These are phyloP conservation scores for Procambarus virginalis DNA, from an alignment of 1,140 invertebrate genomes.

Conservation along the genomic window DNA sequence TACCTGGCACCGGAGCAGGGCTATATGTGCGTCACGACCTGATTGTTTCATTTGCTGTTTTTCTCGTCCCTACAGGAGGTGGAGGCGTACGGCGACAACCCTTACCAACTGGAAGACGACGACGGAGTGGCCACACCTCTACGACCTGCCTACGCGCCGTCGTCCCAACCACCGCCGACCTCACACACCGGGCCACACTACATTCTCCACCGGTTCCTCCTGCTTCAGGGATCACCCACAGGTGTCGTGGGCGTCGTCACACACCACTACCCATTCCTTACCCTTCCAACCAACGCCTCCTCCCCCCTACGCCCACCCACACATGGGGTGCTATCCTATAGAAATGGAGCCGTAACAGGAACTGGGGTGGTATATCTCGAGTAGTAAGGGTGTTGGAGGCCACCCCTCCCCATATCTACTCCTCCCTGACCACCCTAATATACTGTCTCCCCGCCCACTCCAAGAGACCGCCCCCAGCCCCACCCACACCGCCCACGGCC, in stretches of 20 bases:
- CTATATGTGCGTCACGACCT: too few relatives aligned
- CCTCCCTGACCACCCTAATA: constrained; percentile 43
- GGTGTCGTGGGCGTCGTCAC: not conserved
- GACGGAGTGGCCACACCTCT: constrained; percentile 47
- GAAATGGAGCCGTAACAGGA: constrained; percentile 8
- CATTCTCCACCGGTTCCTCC: not conserved
- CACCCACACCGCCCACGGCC: constrained; percentile 48
- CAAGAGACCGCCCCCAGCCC: constrained; percentile 10
- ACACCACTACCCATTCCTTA: not conserved
- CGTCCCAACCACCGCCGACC: not conserved
- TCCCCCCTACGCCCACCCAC: not conserved
- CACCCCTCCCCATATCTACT: constrained; percentile 48
- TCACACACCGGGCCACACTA: not conserved
- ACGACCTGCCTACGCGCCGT: constrained; percentile 39
- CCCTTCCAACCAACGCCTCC: constrained; percentile 36
- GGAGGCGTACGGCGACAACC: constrained; percentile 12
- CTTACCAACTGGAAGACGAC: not conserved
- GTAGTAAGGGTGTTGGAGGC: constrained; percentile 35
- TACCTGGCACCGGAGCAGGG: too few relatives aligned
- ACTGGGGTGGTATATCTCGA: constrained; percentile 20
- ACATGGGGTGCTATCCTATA: constrained; percentile 31
- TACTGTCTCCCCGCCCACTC: not conserved
- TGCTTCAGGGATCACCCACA: not conserved
- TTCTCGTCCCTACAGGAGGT: constrained; percentile 11
- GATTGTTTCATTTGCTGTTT: too few relatives aligned